Evolutionary conservation across 2,888 invertebrate genomes (phyloP), one percentile per base, ranked within the genome.

Genomic region (Eupithecia vulgata): DNA sequence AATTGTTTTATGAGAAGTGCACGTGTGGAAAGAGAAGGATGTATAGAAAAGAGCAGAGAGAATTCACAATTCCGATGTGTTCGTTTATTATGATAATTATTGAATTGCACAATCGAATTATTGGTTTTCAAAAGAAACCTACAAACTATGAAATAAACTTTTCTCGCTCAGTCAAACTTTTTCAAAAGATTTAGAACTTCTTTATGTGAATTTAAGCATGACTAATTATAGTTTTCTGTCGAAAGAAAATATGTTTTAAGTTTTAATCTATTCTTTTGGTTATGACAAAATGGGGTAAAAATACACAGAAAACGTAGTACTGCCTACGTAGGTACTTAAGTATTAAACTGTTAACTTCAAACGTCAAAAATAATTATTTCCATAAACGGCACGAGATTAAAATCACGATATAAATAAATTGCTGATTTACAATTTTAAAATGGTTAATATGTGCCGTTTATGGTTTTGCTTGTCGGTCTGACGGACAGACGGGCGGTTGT

Each of bases 31-130:
- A 74, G 85, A 85, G 89, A 91, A 77, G 81, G 85, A 73, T 45
- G 81, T 82, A 86, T 71, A 78, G 81, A 80, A 87, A 82, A 86
- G 87, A 85, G 88, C 85, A 82, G 79, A 81, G 76, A 77, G 82
- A 85, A 86, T 88, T 87, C 89, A 91, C 88, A 88, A 91, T 89
- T 85, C 84, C 87, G 88, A 90, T 89, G 88, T 88, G 87, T 90
- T 82, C 82, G 84, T 86, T 90, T 90, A 90, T 89, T 90, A 90
- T 90, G 88, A 89, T 91, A 90, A 91, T 90, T 91, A 88, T 87
- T 83, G 82, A 85, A 87, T 81, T 85, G 89, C 87, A 89, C 90
- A 88, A 90, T 90, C 85, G 83, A 88, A 88, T 88, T 87, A 87
- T 87, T 85, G 83, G 81, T 80, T 13, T 61, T 17, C 7, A 34